Evolutionary conservation across 1,140 invertebrate species (phyloP), one percentile per base, ranked within the genome.

Genomic region (Lasioglossum baleicum): DNA sequence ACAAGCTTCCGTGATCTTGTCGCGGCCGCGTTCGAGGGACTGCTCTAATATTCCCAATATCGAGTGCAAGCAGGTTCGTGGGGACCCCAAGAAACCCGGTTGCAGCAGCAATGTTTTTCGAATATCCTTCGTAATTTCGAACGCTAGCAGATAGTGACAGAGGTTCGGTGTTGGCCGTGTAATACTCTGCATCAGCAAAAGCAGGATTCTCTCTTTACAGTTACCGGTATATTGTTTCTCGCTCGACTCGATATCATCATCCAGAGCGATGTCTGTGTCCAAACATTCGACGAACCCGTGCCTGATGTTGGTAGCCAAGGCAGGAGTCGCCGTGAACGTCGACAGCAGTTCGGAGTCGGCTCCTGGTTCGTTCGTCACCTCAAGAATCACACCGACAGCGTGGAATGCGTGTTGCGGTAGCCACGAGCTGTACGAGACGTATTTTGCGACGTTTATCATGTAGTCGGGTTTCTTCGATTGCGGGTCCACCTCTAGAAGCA

Each of bases 221-320:
- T 91, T 87, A 81, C 89, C 81, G 80, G 76, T 73, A 79, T 88
- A 82, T 6, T 74, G 71, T 44, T 88, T 87, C 69, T 91, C 88
- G 2, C 85, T 84, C 83, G 86, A 89, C 40, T 81, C 90, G 6
- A 89, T 87, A 15, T 91, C 88, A 0, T 92, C 91, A 2, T 84
- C 91, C 22, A 90, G 84, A 80, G 90, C 88, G 61, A 94, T 94
- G 71, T 97, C 96, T 72, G 94, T 93, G 87, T 98, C 97, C 58
- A 99, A 90, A 89, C 97, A 97, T 88, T 98, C 97, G 40, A 98
- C 97, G 93, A 98, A 98, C 0, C 96, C 97, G 88, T 97, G 96
- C 51, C 97, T 94, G 71, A 97, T 94, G 58, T 92, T 92, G 0
- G 92, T 93, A 7, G 94, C 89, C 6, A 95, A 88, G 35, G 92